phyloP scores from a whole-genome alignment of 1,140 invertebrate genomes.

The Popillia japonica region DNA sequence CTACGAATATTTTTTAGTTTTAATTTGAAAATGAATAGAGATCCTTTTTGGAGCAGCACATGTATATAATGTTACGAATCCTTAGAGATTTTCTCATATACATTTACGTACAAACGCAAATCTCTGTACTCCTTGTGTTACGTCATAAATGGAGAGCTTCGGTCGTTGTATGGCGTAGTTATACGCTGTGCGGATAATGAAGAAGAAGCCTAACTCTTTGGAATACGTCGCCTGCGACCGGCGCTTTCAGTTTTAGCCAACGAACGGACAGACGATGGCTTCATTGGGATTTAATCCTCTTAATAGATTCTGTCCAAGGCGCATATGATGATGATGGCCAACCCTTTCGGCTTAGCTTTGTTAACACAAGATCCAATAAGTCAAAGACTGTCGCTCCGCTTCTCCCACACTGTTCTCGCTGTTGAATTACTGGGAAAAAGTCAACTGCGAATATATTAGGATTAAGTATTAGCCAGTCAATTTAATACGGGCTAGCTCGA shows the following conservation, averaged over 20 bases:
- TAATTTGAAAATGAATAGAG: too few relatives aligned
- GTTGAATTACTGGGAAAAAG: background rate
- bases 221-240: conserved; percentile 36
- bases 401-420: background rate
- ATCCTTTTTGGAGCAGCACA: too few relatives aligned
- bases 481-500: background rate
- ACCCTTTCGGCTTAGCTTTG: conserved; percentile 60
- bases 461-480: background rate
- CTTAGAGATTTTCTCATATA: background rate
- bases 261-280: conserved; percentile 51
- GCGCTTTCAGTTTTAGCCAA: conserved; percentile 29
- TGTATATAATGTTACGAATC: background rate
- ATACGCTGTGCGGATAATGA: conserved; percentile 52
- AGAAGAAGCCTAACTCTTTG: conserved; percentile 55
- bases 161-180: background rate
- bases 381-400: conserved; percentile 45
- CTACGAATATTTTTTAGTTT: too few relatives aligned
- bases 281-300: conserved; percentile 59
- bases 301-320: conserved; percentile 60
- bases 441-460: conserved; percentile 20
- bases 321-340: conserved; percentile 52
- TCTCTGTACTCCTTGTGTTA: conserved; percentile 2
- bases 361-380: conserved; percentile 61
- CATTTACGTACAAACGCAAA: background rate
- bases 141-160: background rate